phyloP scores from a whole-genome alignment of 2,888 invertebrate genomes.

The Dasypolia templi region DNA sequence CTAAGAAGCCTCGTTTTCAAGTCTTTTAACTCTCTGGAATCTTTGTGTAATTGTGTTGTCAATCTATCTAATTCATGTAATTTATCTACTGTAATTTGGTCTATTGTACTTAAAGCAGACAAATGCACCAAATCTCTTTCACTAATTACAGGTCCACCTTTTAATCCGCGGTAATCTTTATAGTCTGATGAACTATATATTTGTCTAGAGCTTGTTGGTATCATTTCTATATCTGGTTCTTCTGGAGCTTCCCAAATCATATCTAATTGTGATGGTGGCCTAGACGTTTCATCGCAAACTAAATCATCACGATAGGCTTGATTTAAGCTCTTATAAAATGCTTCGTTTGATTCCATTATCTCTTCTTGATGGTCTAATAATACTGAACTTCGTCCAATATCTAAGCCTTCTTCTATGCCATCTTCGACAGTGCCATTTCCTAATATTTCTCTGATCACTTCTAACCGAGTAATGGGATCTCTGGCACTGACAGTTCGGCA shows the following conservation, averaged over 20 bases:
- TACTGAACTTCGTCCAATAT: conserved; percentile 86
- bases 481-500: conserved; percentile 88
- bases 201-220: conserved; percentile 90
- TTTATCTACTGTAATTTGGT: conserved; percentile 94
- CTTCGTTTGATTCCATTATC: conserved; percentile 94
- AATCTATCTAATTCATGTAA: conserved; percentile 94
- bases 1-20: conserved; percentile 93
- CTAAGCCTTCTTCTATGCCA: conserved; percentile 92
- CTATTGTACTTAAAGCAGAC: conserved; percentile 93
- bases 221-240: conserved; percentile 91
- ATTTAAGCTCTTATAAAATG: conserved; percentile 96
- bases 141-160: conserved; percentile 93
- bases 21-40: conserved; percentile 94
- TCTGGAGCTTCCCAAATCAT: conserved; percentile 97
- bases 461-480: conserved; percentile 89
- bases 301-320: conserved; percentile 96
- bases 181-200: conserved; percentile 94
- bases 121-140: conserved; percentile 95
- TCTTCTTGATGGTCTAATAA: conserved; percentile 86
- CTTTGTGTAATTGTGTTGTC: conserved; percentile 94
- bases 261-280: conserved; percentile 93
- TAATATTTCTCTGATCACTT: conserved; percentile 92
- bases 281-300: conserved; percentile 91
- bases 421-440: conserved; percentile 92
- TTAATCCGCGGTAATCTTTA: conserved; percentile 93